Evolutionary conservation across 2,113 vertebrate species (phyloP).

Genomic region (Onychostruthus taczanowskii): DNA sequence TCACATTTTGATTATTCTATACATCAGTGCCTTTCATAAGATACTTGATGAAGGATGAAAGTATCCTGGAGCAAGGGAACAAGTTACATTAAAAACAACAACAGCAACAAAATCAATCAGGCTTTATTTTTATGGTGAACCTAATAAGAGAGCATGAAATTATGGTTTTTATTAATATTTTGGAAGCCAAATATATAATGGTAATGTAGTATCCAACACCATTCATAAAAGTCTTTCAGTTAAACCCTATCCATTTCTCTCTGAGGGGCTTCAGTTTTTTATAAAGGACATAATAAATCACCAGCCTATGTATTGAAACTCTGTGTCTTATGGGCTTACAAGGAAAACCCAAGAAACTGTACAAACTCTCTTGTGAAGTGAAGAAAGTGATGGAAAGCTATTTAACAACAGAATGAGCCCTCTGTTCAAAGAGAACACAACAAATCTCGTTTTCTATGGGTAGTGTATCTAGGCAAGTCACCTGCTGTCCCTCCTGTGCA

Average conservation of each 20-base stretch:
- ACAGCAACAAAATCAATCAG: not conserved
- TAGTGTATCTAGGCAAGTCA: not conserved
- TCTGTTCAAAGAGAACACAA: not conserved
- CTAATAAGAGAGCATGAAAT: not conserved
- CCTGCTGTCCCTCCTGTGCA: not conserved
- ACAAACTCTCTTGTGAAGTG: not conserved
- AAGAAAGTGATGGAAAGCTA: not conserved
- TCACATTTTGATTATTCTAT: constrained; percentile 5
- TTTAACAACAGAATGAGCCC: not conserved
- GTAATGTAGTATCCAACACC: not conserved
- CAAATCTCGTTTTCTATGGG: not conserved
- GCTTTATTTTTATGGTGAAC: not conserved
- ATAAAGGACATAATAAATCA: not conserved
- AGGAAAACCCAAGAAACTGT: not conserved
- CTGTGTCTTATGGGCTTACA: not conserved
- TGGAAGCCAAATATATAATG: not conserved
- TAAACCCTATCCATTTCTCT: not conserved
- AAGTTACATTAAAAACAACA: not conserved
- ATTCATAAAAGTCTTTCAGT: not conserved
- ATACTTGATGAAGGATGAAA: not conserved
- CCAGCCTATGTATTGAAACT: not conserved
- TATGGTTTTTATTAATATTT: not conserved
- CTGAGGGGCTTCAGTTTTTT: not conserved
- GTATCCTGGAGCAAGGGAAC: not conserved
- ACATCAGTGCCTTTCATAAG: not conserved